Percentiles rank a stretch among this genome's conserved stretches.
These are phyloP conservation scores for Ibidorhyncha struthersii DNA, from an alignment of 2,113 vertebrate genomes.

Conservation along the genomic window DNA sequence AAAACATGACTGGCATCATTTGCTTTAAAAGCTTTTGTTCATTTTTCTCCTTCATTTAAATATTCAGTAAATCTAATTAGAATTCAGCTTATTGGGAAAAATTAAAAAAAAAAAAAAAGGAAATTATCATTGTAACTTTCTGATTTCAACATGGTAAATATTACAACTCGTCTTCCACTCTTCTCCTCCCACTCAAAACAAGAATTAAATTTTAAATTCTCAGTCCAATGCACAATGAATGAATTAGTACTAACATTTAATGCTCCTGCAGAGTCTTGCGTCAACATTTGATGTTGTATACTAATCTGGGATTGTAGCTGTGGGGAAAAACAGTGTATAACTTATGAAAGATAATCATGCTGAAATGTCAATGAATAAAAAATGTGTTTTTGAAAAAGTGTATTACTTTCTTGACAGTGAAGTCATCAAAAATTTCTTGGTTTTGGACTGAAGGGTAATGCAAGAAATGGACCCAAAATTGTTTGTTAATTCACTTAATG, in stretches of 20 bases:
- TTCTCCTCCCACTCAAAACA: neutral
- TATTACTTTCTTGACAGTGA: neutral
- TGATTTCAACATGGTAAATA: neutral
- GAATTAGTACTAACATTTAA: neutral
- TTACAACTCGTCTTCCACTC: neutral
- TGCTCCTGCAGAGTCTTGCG: neutral
- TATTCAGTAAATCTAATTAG: neutral
- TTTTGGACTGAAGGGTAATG: neutral
- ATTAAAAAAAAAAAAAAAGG: neutral
- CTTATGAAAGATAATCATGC: neutral
- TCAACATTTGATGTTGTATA: neutral
- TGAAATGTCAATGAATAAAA: neutral
- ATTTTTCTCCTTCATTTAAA: neutral
- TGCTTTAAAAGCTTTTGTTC: slow-evolving; percentile 14
- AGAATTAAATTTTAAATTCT: neutral
- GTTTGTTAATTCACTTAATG: neutral
- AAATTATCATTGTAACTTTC: neutral
- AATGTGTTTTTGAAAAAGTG: neutral
- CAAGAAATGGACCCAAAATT: neutral
- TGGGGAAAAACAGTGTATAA: neutral
- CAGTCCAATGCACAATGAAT: neutral
- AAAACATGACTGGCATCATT: neutral
- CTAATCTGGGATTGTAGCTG: neutral
- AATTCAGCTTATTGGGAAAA: neutral
- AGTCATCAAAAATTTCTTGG: neutral